phyloP scores from a whole-genome alignment of 2,888 invertebrate species.

The Mechanitis messenoides region DNA sequence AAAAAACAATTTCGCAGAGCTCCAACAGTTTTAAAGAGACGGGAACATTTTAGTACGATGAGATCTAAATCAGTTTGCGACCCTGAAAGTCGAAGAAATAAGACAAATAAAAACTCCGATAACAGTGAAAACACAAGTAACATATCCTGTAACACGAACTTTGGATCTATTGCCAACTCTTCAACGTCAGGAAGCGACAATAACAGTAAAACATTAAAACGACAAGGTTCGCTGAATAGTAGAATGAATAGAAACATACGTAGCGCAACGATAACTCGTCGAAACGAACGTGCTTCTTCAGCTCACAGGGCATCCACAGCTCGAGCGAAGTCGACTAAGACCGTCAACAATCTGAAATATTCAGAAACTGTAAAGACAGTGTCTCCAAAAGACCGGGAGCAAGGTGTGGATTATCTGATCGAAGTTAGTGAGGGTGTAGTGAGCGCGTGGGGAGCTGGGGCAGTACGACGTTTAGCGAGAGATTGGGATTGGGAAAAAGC shows the following conservation, averaged over 20 bases:
- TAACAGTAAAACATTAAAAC: slow-evolving; percentile 54
- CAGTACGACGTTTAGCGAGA: slow-evolving; percentile 86
- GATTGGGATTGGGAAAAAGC: slow-evolving; percentile 88
- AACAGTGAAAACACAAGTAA: slow-evolving; percentile 66
- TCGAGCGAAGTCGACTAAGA: slow-evolving; percentile 75
- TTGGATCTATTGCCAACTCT: slow-evolving; percentile 64
- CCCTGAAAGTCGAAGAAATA: slow-evolving; percentile 58
- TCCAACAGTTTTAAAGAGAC: slow-evolving; percentile 59
- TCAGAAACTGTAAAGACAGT: slow-evolving; percentile 71
- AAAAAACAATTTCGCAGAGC: slow-evolving; percentile 57
- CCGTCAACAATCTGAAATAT: slow-evolving; percentile 64
- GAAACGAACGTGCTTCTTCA: slow-evolving; percentile 66
- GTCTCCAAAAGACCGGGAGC: slow-evolving; percentile 80
- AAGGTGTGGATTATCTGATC: slow-evolving; percentile 92
- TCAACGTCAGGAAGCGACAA: slow-evolving; percentile 70
- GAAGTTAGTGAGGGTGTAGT: slow-evolving; percentile 90
- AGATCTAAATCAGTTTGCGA: slow-evolving; percentile 72
- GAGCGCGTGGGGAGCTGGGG: slow-evolving; percentile 92
- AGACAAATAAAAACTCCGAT: slow-evolving; percentile 56
- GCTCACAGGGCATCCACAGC: slow-evolving; percentile 80
- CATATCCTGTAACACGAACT: slow-evolving; percentile 62
- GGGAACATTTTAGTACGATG: slow-evolving; percentile 62
- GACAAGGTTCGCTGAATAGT: slow-evolving; percentile 61
- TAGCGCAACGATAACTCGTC: slow-evolving; percentile 68
- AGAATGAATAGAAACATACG: slow-evolving; percentile 62